phyloP scores from a whole-genome alignment of 2,113 vertebrate genomes.

The Tylochromis polylepis region DNA sequence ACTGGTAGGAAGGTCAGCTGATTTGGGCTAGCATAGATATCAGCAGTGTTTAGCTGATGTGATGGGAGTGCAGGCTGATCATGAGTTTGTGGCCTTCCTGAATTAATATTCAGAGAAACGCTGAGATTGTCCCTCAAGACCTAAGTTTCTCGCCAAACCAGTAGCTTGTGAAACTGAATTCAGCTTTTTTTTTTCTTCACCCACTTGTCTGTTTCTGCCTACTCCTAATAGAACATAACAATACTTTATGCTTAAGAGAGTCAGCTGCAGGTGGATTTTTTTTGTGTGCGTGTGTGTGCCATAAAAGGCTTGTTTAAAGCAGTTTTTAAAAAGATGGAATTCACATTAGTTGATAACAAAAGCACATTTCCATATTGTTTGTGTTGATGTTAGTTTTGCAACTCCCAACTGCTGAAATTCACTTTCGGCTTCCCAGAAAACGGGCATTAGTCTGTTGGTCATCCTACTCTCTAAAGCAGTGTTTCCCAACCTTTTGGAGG shows the following conservation, averaged over 20 bases:
- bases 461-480: neutral
- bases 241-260: neutral
- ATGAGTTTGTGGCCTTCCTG: neutral
- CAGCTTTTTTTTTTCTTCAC: neutral
- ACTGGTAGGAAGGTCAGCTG: neutral
- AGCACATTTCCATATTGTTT: neutral
- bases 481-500: too few species aligned
- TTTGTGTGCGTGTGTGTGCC: neutral
- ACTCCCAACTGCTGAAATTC: neutral
- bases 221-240: neutral
- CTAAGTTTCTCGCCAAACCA: neutral
- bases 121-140: neutral
- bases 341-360: neutral
- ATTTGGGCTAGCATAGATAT: neutral
- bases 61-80: neutral
- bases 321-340: neutral
- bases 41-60: neutral
- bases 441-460: neutral
- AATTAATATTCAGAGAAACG: neutral
- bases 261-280: neutral
- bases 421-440: neutral
- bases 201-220: neutral
- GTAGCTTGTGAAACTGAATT: neutral
- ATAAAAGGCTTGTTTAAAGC: neutral
- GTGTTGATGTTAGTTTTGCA: neutral